Evolutionary conservation across 2,888 invertebrate genomes (phyloP), one percentile per base, ranked within the genome.

Genomic region (Drosophila maculinotata): DNA sequence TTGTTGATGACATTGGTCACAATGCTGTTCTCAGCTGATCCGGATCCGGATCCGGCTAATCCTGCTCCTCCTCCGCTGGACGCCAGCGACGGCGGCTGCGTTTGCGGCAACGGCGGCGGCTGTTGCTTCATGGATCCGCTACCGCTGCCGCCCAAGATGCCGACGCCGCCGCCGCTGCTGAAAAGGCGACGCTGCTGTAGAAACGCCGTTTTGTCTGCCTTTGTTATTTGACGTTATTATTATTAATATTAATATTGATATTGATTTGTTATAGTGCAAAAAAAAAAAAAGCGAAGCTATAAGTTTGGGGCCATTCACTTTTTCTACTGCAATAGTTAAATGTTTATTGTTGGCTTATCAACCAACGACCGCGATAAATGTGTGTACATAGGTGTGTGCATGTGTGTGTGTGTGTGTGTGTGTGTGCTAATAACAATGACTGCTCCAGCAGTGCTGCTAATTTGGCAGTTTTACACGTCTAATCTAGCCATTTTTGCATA

Each of bases 171-270:
- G 54, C 87, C 89, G 67, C 88, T 75, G 66, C 72, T 78, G 35
- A 83, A 83, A 20, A 88, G 67, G 67, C 88, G 88, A 49, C 89
- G 88, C 57, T 86, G 85, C 69, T 82, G 86, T 69, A 86, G 67
- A 59, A 80, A 86, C 65, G 86, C 89, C 89, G 89, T 84, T 60
- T 74, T 82, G 88, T 53, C 62, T 79, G 71, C 60, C 26, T 57
- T 69, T 69, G 63, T 57, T 44, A 31, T 17, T 47, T 20, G 28
- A 15, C 36, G 3, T 31, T 53, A 44, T 31, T 39, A 10, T 52
- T 54, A 25, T 31, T 49, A 23, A 30, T n/a, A 28, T 44, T 36
- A 20, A 42, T 63, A 12, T 9, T 58, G 20, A 15, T 33, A 31
- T 41, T n/a, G 9, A 20, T 12, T 12, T 23, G 28, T 15, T 10